Evolutionary conservation across 2,113 vertebrate species (phyloP).

Genomic region (Chaenogobius annularis): DNA sequence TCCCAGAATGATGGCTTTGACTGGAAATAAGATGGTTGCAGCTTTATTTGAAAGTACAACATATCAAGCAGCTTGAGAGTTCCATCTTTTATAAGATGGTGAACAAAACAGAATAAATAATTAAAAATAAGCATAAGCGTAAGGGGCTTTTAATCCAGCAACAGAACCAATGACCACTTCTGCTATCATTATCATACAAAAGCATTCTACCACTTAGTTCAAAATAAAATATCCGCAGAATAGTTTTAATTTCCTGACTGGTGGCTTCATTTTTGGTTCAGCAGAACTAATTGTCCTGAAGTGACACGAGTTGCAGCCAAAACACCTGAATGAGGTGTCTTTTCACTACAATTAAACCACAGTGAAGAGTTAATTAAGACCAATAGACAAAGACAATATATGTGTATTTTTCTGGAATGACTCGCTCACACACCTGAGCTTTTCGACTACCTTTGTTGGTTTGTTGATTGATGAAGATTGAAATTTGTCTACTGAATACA

Average conservation of each 20-base stretch:
- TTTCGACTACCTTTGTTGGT: too few relatives aligned
- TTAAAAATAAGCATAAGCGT: too few relatives aligned
- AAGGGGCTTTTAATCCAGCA: too few relatives aligned
- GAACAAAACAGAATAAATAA: too few relatives aligned
- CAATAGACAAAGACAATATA: background rate
- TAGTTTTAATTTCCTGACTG: background rate
- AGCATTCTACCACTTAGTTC: background rate
- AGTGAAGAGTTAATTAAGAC: background rate
- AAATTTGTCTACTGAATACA: too few relatives aligned
- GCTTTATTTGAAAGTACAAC: too few relatives aligned
- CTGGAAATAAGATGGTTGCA: too few relatives aligned
- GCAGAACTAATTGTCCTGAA: background rate
- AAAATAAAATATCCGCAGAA: background rate
- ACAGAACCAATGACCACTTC: background rate
- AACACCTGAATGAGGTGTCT: background rate
- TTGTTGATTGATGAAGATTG: too few relatives aligned
- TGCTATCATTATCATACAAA: slow-evolving; percentile 1
- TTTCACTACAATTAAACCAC: background rate
- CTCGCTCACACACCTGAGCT: background rate
- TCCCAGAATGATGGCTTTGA: too few relatives aligned
- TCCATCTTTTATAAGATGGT: too few relatives aligned
- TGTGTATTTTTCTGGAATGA: background rate
- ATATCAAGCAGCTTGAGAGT: too few relatives aligned
- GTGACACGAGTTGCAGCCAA: background rate
- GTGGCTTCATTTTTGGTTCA: background rate